Percentiles rank a stretch among this genome's conserved stretches.
Conservation (phyloP, 2,888 invertebrate genomes). For the Acronicta psi region DNA sequence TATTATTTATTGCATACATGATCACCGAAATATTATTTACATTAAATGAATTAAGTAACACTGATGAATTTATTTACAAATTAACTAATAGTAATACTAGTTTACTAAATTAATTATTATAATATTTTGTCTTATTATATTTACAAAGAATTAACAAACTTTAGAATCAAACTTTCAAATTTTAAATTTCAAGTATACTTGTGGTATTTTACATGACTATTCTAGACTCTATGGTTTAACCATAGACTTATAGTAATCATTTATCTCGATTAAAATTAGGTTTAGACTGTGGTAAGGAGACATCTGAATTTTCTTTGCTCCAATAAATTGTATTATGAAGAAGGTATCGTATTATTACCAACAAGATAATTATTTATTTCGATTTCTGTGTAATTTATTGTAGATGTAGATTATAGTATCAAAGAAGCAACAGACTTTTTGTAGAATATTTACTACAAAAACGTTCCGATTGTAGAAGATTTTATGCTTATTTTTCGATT, state of each 20-base stretch:
- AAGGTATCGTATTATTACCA: too few relatives aligned
- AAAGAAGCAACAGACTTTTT: too few relatives aligned
- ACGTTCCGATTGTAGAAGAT: too few relatives aligned
- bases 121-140: slow-evolving; percentile 62
- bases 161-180: slow-evolving; percentile 56
- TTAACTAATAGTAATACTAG: slow-evolving; percentile 68
- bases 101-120: slow-evolving; percentile 60
- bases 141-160: slow-evolving; percentile 79
- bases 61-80: slow-evolving; percentile 84
- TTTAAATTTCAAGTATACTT: slow-evolving; percentile 61
- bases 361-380: too few relatives aligned
- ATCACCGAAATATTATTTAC: slow-evolving; percentile 87
- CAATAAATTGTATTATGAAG: too few relatives aligned
- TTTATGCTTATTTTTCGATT: too few relatives aligned
- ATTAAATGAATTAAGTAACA: slow-evolving; percentile 82
- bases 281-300: slow-evolving; percentile 16
- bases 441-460: too few relatives aligned
- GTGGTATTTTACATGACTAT: slow-evolving; percentile 55
- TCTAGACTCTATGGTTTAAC: slow-evolving; percentile 61
- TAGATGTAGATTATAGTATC: too few relatives aligned
- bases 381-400: too few relatives aligned
- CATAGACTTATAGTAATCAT: slow-evolving; percentile 52
- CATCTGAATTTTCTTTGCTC: slow-evolving; percentile 12
- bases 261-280: slow-evolving; percentile 25
- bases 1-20: slow-evolving; percentile 86